Conservation (phyloP, 2,888 invertebrate species). For the Candidula unifasciata region DNA sequence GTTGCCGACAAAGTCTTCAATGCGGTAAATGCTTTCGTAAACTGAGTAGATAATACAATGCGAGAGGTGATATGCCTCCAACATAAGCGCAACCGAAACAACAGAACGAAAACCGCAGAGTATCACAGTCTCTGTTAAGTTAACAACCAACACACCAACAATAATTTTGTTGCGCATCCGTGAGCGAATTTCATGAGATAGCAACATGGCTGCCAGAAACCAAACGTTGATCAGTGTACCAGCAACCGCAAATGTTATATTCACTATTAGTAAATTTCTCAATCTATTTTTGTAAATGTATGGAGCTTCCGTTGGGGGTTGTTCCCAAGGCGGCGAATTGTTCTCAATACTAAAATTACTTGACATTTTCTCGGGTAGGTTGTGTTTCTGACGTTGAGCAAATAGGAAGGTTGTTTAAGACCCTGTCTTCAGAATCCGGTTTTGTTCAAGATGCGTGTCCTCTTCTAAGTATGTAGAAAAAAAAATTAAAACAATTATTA, state of each 20-base stretch:
- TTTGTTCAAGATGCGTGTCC: no score
- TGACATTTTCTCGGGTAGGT: background rate
- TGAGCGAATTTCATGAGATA: background rate
- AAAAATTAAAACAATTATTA: no score
- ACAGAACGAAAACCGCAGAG: background rate
- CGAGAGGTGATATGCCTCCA: no score
- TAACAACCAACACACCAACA: background rate
- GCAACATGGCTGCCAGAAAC: background rate
- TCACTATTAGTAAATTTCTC: background rate
- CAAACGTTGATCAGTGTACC: background rate
- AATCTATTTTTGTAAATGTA: no score
- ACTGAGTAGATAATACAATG: background rate
- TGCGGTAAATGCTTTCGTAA: background rate
- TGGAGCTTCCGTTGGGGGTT: no score
- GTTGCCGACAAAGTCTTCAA: background rate
- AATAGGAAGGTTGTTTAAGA: no score
- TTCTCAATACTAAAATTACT: background rate
- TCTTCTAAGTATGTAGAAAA: no score
- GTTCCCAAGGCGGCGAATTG: background rate
- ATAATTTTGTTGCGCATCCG: slow-evolving; percentile 4
- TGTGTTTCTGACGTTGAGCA: background rate
- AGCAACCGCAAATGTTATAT: background rate
- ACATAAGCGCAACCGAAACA: no score
- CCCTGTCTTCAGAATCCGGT: no score
- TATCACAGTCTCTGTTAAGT: background rate